Percentiles rank a stretch among this genome's conserved stretches.
Conservation (phyloP, 2,888 invertebrate species). For the Sarcophaga carnaria region DNA sequence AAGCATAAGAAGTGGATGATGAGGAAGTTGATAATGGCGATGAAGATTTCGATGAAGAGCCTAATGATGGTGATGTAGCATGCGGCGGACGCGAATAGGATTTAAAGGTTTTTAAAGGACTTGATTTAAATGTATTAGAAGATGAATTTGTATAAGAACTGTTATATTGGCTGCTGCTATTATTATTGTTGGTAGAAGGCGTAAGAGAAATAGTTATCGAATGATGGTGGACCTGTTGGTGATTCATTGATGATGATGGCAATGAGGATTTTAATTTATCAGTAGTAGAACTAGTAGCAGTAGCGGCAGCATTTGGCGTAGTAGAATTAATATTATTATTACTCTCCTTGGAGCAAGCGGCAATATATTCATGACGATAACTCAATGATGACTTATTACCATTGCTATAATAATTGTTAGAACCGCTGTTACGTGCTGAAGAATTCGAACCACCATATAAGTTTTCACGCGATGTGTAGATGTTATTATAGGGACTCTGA, state of each 20-base stretch:
- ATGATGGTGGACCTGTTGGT: slow-evolving; percentile 66
- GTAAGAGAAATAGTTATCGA: slow-evolving; percentile 65
- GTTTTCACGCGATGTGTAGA: slow-evolving; percentile 80
- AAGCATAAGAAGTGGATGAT: slow-evolving; percentile 59
- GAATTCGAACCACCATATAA: slow-evolving; percentile 74
- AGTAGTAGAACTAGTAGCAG: slow-evolving; percentile 69
- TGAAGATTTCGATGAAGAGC: slow-evolving; percentile 68
- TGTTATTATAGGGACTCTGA: slow-evolving; percentile 80
- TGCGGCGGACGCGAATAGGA: slow-evolving; percentile 66
- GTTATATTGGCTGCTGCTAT: slow-evolving; percentile 49
- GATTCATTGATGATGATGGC: slow-evolving; percentile 58
- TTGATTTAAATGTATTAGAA: slow-evolving; percentile 45
- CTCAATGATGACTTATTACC: slow-evolving; percentile 72
- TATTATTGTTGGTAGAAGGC: slow-evolving; percentile 54
- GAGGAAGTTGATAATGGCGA: slow-evolving; percentile 59
- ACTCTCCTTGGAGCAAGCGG: slow-evolving; percentile 65
- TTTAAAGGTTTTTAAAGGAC: slow-evolving; percentile 56
- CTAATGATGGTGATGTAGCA: slow-evolving; percentile 59
- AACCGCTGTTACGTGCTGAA: slow-evolving; percentile 72
- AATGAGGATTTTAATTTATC: slow-evolving; percentile 54
- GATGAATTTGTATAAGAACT: slow-evolving; percentile 58
- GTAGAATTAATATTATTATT: slow-evolving; percentile 37
- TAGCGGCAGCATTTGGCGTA: slow-evolving; percentile 70
- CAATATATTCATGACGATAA: slow-evolving; percentile 66
- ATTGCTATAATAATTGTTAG: slow-evolving; percentile 75